Evolutionary conservation across 2,113 vertebrate species (phyloP).

Genomic region (Egretta garzetta): DNA sequence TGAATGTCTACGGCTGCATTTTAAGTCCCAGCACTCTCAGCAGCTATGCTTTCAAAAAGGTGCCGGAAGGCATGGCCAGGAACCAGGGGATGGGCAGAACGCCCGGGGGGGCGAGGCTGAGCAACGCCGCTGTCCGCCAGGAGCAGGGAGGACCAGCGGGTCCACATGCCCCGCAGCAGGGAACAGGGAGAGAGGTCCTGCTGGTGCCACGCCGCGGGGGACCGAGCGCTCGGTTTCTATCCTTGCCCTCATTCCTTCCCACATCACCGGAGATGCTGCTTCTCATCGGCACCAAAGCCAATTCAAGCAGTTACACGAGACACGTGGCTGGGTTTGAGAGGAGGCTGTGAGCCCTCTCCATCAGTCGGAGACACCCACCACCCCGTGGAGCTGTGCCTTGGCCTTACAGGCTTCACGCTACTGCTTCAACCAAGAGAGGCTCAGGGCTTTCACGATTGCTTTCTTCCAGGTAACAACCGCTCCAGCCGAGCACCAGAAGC

Average conservation of each 20-base stretch:
- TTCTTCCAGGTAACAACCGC: rapidly evolving
- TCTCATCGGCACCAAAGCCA: background rate
- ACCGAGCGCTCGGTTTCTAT: rapidly evolving
- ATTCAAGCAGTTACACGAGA: too few relatives aligned
- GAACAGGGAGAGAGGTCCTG: background rate
- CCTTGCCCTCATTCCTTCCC: background rate
- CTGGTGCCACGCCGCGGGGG: background rate
- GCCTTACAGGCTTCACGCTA: too few relatives aligned
- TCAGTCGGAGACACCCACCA: background rate
- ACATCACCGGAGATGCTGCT: background rate
- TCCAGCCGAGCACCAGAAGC: background rate
- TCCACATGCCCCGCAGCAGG: background rate
- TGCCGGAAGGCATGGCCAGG: too few relatives aligned
- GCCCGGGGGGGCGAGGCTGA: background rate
- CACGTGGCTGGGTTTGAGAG: rapidly evolving
- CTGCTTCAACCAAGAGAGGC: background rate
- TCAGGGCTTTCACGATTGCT: background rate
- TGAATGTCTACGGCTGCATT: background rate
- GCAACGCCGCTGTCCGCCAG: background rate
- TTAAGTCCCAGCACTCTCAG: background rate
- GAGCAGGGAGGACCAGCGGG: background rate
- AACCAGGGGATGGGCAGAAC: background rate
- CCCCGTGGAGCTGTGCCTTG: background rate
- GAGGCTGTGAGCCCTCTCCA: background rate
- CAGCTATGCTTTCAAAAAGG: background rate